phyloP scores from a whole-genome alignment of 2,888 invertebrate species.

The Amiota communis region DNA sequence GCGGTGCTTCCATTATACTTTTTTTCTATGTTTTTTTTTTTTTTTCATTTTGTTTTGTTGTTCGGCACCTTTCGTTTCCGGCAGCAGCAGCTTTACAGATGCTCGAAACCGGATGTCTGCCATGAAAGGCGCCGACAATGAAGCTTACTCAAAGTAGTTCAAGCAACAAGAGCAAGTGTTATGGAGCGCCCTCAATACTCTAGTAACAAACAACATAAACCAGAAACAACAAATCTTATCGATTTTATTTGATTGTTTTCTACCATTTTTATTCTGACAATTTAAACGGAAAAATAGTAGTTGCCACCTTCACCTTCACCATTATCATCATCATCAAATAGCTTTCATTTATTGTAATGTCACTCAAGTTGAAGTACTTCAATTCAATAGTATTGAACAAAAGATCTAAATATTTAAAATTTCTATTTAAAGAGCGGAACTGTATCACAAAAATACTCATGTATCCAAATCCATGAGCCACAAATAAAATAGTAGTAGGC shows the following conservation, averaged over 20 bases:
- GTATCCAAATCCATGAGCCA: neutral
- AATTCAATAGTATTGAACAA: too few relatives aligned
- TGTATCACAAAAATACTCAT: slow-evolving; percentile 35
- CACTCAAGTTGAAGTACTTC: slow-evolving; percentile 44
- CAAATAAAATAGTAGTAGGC: slow-evolving; percentile 6
- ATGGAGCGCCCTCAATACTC: too few relatives aligned
- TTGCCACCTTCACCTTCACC: slow-evolving; percentile 40
- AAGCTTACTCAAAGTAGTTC: slow-evolving; percentile 5
- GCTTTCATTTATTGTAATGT: slow-evolving; percentile 6
- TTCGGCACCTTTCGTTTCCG: neutral
- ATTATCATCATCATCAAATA: too few relatives aligned
- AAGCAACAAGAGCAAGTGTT: neutral
- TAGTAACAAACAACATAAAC: neutral
- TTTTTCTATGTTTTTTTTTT: neutral
- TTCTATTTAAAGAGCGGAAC: slow-evolving; percentile 41
- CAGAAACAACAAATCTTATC: slow-evolving; percentile 47
- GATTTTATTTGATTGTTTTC: slow-evolving; percentile 65
- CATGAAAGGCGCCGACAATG: neutral
- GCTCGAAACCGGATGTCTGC: neutral
- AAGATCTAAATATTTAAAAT: slow-evolving; percentile 56
- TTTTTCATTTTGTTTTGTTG: neutral
- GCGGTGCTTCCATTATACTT: neutral
- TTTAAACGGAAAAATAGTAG: neutral
- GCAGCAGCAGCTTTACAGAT: neutral
- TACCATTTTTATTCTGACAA: slow-evolving; percentile 7